Percentiles rank a stretch among this genome's conserved stretches.
Evolutionary conservation across 2,888 invertebrate species (phyloP).

Genomic region (Scaptodrosophila latifasciaeformis): DNA sequence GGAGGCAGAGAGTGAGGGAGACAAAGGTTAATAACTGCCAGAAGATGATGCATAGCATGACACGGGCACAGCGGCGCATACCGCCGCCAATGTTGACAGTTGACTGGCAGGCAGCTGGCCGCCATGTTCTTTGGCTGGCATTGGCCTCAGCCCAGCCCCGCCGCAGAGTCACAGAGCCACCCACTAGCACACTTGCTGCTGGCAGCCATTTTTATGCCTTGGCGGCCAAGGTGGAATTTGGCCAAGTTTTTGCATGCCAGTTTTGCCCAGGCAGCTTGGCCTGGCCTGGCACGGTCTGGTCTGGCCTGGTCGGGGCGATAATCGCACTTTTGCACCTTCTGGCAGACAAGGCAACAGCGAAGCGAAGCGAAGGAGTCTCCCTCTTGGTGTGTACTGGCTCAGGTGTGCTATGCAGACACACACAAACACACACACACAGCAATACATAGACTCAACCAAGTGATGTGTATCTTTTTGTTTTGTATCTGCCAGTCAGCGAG

Average conservation of each 20-base stretch:
- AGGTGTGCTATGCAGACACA: constrained; percentile 43
- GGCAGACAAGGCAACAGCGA: constrained; percentile 31
- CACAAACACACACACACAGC: constrained; percentile 18
- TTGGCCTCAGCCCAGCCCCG: too few species aligned
- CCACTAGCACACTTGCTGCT: too few species aligned
- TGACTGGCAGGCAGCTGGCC: constrained; percentile 51
- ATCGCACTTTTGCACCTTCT: constrained; percentile 66
- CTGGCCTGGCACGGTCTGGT: too few species aligned
- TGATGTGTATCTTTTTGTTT: constrained; percentile 22
- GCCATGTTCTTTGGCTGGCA: neutral
- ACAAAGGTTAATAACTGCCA: constrained; percentile 67
- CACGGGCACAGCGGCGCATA: constrained; percentile 42
- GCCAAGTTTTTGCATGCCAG: constrained; percentile 44
- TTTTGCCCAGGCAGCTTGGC: neutral
- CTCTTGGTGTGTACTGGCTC: constrained; percentile 37
- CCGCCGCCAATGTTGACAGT: constrained; percentile 51
- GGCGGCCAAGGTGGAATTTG: constrained; percentile 54
- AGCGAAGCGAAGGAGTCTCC: constrained; percentile 9
- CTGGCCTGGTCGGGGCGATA: constrained; percentile 48
- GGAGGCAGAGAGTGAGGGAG: constrained; percentile 7
- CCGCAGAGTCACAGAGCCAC: too few species aligned
- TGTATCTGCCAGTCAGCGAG: constrained; percentile 31
- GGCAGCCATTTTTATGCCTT: constrained; percentile 67
- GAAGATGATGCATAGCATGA: constrained; percentile 68
- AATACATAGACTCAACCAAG: constrained; percentile 16